These are phyloP conservation scores for Synergus japonicus DNA, from an alignment of 2,888 invertebrate species.

Conservation along the genomic window DNA sequence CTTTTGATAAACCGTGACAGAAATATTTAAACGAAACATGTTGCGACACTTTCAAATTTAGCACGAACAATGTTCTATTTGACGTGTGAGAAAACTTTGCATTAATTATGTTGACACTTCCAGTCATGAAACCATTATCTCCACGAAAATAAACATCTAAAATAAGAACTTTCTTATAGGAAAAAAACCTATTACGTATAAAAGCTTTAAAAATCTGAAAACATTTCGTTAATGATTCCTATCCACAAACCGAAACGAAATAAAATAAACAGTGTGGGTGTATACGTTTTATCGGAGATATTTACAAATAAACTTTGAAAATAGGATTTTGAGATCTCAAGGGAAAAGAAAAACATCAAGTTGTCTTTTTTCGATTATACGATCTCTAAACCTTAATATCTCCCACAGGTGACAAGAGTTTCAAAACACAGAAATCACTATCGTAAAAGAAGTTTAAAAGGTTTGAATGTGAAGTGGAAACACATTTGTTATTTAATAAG, in stretches of 20 bases:
- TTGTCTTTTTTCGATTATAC: not conserved
- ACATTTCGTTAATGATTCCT: not conserved
- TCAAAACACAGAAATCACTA: not conserved
- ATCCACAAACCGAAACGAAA: not conserved
- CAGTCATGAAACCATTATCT: not conserved
- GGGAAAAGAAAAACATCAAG: not conserved
- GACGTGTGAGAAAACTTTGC: not conserved
- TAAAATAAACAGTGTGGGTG: not conserved
- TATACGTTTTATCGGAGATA: not conserved
- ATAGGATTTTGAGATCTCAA: not conserved
- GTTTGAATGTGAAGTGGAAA: not conserved
- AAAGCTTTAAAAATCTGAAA: not conserved
- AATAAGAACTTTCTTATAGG: not conserved
- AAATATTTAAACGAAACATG: not conserved
- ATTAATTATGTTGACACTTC: not conserved
- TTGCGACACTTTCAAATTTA: not conserved
- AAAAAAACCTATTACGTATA: not conserved
- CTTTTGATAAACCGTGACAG: not conserved
- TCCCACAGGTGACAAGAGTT: conserved; percentile 9
- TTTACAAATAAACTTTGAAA: not conserved
- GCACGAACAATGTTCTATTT: not conserved
- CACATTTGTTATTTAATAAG: conserved; percentile 17
- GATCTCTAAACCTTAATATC: not conserved
- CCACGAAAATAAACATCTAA: not conserved
- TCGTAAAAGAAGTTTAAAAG: conserved; percentile 3